Conservation (phyloP, 2,888 invertebrate species). For the Hyposoter dolosus region DNA sequence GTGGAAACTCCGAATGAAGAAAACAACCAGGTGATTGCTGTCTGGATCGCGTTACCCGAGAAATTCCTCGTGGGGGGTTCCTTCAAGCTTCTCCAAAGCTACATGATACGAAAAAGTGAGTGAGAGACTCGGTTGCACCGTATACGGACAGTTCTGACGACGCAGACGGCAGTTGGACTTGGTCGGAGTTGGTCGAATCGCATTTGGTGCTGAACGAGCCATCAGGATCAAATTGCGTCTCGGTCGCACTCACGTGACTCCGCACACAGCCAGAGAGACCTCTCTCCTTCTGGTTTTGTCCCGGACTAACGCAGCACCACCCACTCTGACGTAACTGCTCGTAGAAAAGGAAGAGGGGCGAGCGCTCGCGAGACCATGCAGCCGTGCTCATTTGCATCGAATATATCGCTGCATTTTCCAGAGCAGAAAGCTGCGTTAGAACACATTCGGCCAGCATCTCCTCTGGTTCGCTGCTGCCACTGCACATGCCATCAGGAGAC, state of each 20-base stretch:
- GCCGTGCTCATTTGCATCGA: slow-evolving; percentile 68
- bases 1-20: slow-evolving; percentile 3
- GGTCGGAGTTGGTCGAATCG: neutral
- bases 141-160: slow-evolving; percentile 19
- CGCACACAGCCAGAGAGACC: neutral
- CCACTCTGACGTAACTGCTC: slow-evolving; percentile 65
- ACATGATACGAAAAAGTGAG: slow-evolving; percentile 16
- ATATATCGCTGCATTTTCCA: slow-evolving; percentile 69
- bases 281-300: slow-evolving; percentile 13
- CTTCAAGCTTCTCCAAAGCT: slow-evolving; percentile 11
- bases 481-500: neutral
- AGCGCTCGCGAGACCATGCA: slow-evolving; percentile 26
- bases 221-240: slow-evolving; percentile 51
- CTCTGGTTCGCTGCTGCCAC: neutral
- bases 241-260: neutral
- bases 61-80: slow-evolving; percentile 46
- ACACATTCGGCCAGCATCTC: neutral
- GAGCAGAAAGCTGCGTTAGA: neutral
- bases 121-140: slow-evolving; percentile 17
- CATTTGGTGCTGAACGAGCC: slow-evolving; percentile 20
- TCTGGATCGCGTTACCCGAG: slow-evolving; percentile 51
- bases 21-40: slow-evolving; percentile 51
- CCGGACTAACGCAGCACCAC: slow-evolving; percentile 42
- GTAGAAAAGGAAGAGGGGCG: neutral
- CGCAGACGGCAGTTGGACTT: slow-evolving; percentile 11